A percentile compares a stretch with the other conserved stretches of the same genome.
These are phyloP conservation scores for Ceratosolen fusciceps DNA, from an alignment of 1,140 invertebrate genomes.

Conservation along the genomic window DNA sequence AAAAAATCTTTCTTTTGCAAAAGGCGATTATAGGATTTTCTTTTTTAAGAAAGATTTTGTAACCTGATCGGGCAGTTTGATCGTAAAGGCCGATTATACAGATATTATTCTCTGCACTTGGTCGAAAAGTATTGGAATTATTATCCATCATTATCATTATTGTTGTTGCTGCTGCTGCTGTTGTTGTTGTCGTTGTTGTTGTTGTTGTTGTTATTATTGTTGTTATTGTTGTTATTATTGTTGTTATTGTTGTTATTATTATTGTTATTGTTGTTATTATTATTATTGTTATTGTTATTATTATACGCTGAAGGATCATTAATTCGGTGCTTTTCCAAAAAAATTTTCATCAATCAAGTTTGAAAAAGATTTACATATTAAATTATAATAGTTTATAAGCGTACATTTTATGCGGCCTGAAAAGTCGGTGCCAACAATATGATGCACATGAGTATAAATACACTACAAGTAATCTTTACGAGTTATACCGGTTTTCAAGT, in stretches of 20 bases:
- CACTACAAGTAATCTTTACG: conserved; percentile 23
- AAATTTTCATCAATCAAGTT: neutral
- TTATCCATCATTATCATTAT: too few species aligned
- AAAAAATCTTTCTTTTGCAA: neutral
- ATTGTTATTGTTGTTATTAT: neutral
- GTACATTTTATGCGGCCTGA: conserved; percentile 8
- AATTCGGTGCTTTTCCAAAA: neutral
- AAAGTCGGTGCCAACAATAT: conserved; percentile 25
- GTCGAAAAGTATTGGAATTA: too few species aligned
- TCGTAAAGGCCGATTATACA: neutral
- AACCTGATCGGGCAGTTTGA: neutral
- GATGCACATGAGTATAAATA: conserved; percentile 20
- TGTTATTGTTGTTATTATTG: neutral
- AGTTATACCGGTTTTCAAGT: conserved; percentile 28
- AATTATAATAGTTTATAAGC: conserved; percentile 11
- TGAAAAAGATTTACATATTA: conserved; percentile 2
- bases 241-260: neutral
- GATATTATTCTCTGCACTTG: too few species aligned
- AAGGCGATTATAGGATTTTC: neutral
- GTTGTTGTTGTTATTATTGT: neutral
- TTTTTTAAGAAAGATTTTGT: neutral
- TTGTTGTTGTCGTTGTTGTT: too few species aligned
- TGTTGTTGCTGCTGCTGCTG: too few species aligned
- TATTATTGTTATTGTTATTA: neutral
- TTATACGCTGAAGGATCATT: neutral